A percentile compares a stretch with the other conserved stretches of the same genome.
These are phyloP conservation scores for Ceryle rudis DNA, from an alignment of 2,797 vertebrate genomes.

Conservation along the genomic window DNA sequence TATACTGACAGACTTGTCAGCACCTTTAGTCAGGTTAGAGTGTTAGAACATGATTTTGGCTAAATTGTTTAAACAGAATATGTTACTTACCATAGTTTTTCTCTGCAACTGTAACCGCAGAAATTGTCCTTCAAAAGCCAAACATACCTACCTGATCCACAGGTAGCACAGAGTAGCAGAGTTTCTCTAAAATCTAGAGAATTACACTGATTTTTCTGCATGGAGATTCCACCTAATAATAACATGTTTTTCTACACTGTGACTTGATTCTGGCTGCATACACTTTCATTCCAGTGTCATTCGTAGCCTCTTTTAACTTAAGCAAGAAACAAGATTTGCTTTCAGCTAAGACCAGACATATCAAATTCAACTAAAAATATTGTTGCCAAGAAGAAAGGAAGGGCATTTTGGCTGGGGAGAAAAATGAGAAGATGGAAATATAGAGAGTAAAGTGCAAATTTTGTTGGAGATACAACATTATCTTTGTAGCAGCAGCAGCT, in stretches of 20 bases:
- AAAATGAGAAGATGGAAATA: background rate
- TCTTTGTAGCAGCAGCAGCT: background rate
- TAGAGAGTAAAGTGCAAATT: background rate
- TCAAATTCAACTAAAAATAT: slow-evolving; percentile 24
- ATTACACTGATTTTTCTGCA: background rate
- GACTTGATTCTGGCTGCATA: background rate
- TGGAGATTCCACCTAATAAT: background rate
- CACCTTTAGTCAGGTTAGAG: background rate
- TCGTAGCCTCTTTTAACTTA: background rate
- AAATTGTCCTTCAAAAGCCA: background rate
- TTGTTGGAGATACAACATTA: background rate
- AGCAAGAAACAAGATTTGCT: background rate
- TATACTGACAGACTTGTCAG: slow-evolving; percentile 52
- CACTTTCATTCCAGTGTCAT: background rate
- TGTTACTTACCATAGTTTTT: background rate
- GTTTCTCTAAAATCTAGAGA: background rate
- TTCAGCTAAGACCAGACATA: slow-evolving; percentile 13
- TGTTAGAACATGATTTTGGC: background rate
- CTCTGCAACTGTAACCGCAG: background rate
- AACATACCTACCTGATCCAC: background rate
- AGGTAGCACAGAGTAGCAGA: background rate
- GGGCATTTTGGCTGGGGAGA: background rate
- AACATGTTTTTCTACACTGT: background rate
- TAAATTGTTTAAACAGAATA: background rate
- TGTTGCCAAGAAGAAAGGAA: slow-evolving; percentile 2